Evolutionary conservation across 2,797 vertebrate species (phyloP).

Genomic region (Coendou prehensilis): DNA sequence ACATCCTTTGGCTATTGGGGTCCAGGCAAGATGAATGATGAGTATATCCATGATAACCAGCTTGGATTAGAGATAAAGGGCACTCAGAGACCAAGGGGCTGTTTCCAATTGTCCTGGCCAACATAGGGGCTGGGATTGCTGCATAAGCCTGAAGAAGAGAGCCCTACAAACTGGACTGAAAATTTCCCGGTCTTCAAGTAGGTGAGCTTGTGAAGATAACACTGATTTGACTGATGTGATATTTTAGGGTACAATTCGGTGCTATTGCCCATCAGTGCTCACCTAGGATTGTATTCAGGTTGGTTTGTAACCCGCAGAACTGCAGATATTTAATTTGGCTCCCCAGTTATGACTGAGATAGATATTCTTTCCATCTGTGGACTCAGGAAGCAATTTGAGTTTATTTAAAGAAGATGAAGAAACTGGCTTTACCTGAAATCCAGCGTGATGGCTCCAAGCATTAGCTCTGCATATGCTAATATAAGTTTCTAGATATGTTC

Average conservation of each 20-base stretch:
- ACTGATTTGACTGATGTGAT: not conserved
- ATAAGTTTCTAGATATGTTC: not conserved
- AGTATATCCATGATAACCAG: not conserved
- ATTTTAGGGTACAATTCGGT: conserved; percentile 62
- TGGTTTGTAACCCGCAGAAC: not conserved
- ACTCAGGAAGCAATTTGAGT: conserved; percentile 27
- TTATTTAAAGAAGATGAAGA: conserved; percentile 68
- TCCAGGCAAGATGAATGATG: not conserved
- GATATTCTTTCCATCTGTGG: conserved; percentile 27
- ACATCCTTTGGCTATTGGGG: not conserved
- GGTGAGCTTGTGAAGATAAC: not conserved
- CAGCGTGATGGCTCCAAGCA: not conserved
- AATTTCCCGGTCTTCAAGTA: not conserved
- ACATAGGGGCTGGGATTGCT: not conserved
- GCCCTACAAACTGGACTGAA: not conserved
- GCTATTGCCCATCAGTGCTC: not conserved
- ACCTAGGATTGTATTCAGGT: not conserved
- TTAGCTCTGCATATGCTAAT: not conserved
- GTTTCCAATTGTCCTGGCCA: not conserved
- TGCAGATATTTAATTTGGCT: conserved; percentile 17
- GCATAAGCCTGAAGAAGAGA: not conserved
- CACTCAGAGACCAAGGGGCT: not conserved
- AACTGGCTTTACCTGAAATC: conserved; percentile 47
- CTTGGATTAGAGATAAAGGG: not conserved
- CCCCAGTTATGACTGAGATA: not conserved